A percentile compares a stretch with the other conserved stretches of the same genome.
Evolutionary conservation across 2,888 invertebrate species (phyloP).

Genomic region (Aspidiotus destructor): DNA sequence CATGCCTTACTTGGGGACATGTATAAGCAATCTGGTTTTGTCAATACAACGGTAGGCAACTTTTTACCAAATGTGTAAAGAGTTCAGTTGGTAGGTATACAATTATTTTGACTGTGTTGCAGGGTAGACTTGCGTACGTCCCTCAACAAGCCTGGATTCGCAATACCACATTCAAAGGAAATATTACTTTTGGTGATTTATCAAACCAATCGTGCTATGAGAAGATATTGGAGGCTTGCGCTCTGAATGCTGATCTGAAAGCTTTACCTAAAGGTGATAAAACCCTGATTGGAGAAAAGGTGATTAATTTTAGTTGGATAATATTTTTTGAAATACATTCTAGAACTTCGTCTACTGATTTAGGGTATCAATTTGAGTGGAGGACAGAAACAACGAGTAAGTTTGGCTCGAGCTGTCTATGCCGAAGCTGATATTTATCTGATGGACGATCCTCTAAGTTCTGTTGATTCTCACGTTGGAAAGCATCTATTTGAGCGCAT

Average conservation of each 20-base stretch:
- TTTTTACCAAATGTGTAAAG: too few relatives aligned
- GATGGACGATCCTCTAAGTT: slow-evolving; percentile 81
- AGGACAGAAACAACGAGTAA: slow-evolving; percentile 85
- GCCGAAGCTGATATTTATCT: slow-evolving; percentile 79
- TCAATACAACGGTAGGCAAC: slow-evolving; percentile 53
- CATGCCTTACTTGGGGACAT: slow-evolving; percentile 84
- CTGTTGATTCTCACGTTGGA: slow-evolving; percentile 57
- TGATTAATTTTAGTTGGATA: not conserved
- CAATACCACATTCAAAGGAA: slow-evolving; percentile 84
- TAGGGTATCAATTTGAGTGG: slow-evolving; percentile 77
- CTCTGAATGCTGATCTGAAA: slow-evolving; percentile 79
- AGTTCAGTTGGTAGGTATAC: not conserved
- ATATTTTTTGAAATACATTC: too few relatives aligned
- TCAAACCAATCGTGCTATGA: slow-evolving; percentile 63
- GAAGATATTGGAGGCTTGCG: slow-evolving; percentile 78
- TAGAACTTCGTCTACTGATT: not conserved
- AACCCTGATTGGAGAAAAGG: slow-evolving; percentile 79
- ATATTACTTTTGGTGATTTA: slow-evolving; percentile 78
- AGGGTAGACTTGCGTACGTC: slow-evolving; percentile 67
- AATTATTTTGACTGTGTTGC: slow-evolving; percentile 11
- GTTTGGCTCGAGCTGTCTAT: slow-evolving; percentile 84
- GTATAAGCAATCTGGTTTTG: slow-evolving; percentile 69
- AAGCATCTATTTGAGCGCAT: slow-evolving; percentile 55
- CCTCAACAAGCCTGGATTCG: slow-evolving; percentile 98
- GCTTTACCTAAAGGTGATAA: slow-evolving; percentile 88